phyloP scores from a whole-genome alignment of 2,888 invertebrate genomes.

The Tenthredo amoena region DNA sequence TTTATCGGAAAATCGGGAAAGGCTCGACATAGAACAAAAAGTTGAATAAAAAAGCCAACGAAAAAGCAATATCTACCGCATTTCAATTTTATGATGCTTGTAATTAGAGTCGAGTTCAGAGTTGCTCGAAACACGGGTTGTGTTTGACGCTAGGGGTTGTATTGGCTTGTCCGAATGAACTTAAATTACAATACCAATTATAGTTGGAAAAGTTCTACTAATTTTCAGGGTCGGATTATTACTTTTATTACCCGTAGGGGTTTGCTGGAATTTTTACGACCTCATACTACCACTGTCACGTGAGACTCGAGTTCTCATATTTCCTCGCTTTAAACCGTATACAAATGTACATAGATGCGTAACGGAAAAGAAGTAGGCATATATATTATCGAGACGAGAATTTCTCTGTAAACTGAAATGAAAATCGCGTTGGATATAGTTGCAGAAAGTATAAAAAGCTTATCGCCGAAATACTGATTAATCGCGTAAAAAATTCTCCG shows the following conservation, averaged over 20 bases:
- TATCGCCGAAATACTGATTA: not conserved
- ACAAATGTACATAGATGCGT: not conserved
- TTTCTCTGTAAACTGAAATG: not conserved
- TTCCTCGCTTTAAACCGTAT: not conserved
- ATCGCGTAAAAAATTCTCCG: not conserved
- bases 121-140: not conserved
- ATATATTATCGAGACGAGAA: not conserved
- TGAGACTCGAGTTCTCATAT: slow-evolving; percentile 1
- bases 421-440: not conserved
- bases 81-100: slow-evolving; percentile 24
- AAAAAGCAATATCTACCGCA: not conserved
- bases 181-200: slow-evolving; percentile 37
- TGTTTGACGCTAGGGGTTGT: not conserved
- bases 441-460: not conserved
- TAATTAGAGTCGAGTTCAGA: slow-evolving; percentile 18
- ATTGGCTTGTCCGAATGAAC: slow-evolving; percentile 3
- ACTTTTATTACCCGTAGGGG: slow-evolving; percentile 7
- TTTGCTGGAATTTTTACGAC: slow-evolving; percentile 13
- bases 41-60: not conserved
- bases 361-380: not conserved
- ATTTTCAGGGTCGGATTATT: slow-evolving; percentile 17
- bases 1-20: not conserved
- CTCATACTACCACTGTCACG: not conserved
- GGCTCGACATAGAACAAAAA: not conserved
- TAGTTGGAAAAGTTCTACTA: slow-evolving; percentile 24